Evolutionary conservation across 2,113 vertebrate genomes (phyloP).

Genomic region (Sinocyclocheilus anshuiensis): DNA sequence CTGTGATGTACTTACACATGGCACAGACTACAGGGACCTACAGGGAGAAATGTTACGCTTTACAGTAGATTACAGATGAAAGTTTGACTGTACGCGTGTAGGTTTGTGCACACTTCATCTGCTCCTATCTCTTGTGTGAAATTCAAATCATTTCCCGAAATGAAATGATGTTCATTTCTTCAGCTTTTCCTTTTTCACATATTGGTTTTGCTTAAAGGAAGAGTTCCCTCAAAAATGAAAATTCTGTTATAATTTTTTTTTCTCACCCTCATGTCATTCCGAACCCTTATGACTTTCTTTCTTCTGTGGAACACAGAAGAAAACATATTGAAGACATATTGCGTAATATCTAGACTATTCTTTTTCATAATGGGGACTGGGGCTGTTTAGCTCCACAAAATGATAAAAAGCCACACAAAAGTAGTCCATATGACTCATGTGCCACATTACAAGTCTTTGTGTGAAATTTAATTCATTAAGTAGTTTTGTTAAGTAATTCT

Average conservation of each 20-base stretch:
- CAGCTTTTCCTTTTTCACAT: not conserved
- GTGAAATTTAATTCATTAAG: not conserved
- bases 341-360: not conserved
- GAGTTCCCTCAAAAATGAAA: not conserved
- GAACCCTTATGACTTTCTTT: not conserved
- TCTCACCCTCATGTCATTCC: not conserved
- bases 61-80: not conserved
- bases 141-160: not conserved
- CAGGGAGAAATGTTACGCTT: not conserved
- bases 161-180: not conserved
- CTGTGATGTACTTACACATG: slow-evolving; percentile 2
- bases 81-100: not conserved
- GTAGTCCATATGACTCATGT: not conserved
- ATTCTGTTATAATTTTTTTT: not conserved
- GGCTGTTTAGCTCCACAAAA: not conserved
- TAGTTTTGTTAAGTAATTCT: not conserved
- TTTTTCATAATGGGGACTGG: not conserved
- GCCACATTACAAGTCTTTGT: not conserved
- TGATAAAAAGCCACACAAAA: not conserved
- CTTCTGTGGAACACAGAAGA: not conserved
- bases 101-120: not conserved
- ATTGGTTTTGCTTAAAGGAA: slow-evolving; percentile 6
- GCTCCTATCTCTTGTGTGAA: not conserved
- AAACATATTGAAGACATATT: not conserved
- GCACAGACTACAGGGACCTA: not conserved